Evolutionary conservation across 2,113 vertebrate genomes (phyloP), one percentile per base, ranked within the genome.

Genomic region (Semicossyphus pulcher): DNA sequence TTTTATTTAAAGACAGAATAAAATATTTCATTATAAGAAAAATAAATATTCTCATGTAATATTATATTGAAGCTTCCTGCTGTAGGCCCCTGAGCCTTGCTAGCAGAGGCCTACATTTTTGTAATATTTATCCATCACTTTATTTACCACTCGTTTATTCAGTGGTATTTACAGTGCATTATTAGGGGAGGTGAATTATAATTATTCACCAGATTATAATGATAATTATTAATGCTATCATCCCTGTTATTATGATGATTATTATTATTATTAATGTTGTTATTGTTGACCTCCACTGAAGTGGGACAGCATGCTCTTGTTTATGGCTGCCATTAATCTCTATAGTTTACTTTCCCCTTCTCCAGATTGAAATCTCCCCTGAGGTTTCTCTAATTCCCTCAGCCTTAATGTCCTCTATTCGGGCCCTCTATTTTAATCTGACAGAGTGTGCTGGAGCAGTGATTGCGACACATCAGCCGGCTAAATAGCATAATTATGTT

Each of bases 401-500:
- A 85, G 88, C 92, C 89, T 91, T 92, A 92, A 92, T 93, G 93
- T 91, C 90, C 91, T 92, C 92, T 88, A 86, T 73, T 85, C 85
- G 78, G 88, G 81, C 79, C 76, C 86, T 89, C 88, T 90, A 86
- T 88, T 93, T 93, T 91, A 92, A 93, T 93, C 91, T 92, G 89
- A 85, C 86, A 80, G 81, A 92, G 92, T 91, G 91, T 83, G 88
- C 79, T 79, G 75, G 68, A 88, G 86, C 87, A 88, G 84, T 91
- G 91, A 92, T 92, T 91, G 92, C 91, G 85, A 86, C 89, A 89
- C 90, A 92, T 92, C 92, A 93, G 66, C 91, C 86, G 86, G 85
- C 84, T 94, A 93, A 93, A 93, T 89, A 92, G 91, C 90, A 93
- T 93, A 92, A 94, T 93, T 92, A 91, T 91, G 72, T 91, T 86